Conservation (phyloP, 2,888 invertebrate species). For the Dioctria rufipes region DNA sequence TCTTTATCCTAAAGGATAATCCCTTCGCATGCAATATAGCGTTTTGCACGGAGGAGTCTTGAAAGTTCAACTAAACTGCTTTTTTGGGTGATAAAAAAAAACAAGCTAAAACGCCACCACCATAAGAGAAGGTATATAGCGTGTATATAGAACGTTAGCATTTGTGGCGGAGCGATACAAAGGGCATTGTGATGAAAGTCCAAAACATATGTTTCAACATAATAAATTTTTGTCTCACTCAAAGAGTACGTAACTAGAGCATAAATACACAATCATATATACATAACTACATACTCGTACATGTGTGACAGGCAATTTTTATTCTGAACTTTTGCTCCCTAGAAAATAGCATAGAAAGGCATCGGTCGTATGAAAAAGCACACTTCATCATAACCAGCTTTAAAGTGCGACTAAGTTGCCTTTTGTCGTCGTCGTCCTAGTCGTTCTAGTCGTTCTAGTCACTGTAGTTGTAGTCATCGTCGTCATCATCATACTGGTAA, state of each 20-base stretch:
- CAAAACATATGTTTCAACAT: constrained; percentile 19
- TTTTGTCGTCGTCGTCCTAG: constrained; percentile 1
- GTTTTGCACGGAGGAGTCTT: background rate
- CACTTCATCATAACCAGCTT: constrained; percentile 14
- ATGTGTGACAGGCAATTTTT: constrained; percentile 7
- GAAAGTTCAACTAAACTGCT: background rate
- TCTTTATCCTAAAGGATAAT: too few species aligned
- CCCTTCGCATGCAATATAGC: too few species aligned
- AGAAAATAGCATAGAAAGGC: background rate
- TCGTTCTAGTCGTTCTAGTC: too few species aligned
- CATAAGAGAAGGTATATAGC: background rate
- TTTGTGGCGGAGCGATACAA: constrained; percentile 7
- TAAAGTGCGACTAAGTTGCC: constrained; percentile 25
- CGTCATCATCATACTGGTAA: background rate
- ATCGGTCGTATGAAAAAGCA: background rate
- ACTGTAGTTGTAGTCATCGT: too few species aligned
- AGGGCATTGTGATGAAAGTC: constrained; percentile 18
- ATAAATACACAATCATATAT: background rate
- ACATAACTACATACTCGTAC: background rate
- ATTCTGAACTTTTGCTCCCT: background rate
- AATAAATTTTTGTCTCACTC: constrained; percentile 27
- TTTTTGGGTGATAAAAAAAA: background rate
- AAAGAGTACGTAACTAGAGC: background rate
- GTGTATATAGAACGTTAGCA: background rate
- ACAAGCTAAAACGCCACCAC: too few species aligned